Conservation (phyloP, 1,140 invertebrate genomes). For the Drosophila truncata region DNA sequence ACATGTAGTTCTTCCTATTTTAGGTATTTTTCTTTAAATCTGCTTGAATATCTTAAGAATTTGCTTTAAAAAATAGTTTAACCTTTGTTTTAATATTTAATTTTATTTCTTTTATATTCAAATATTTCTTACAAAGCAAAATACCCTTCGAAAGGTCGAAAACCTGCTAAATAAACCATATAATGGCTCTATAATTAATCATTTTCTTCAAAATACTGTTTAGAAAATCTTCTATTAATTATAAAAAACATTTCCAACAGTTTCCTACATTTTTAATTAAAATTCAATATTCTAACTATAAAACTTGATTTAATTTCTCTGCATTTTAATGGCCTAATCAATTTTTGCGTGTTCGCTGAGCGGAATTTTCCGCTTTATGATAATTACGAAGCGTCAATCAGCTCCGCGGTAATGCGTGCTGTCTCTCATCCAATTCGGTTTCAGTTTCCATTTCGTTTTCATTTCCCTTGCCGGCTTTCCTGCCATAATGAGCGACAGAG, state of each 20-base stretch:
- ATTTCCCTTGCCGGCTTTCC: slow-evolving; percentile 40
- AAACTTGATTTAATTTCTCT: slow-evolving; percentile 18
- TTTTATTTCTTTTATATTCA: no score
- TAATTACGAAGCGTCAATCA: slow-evolving; percentile 70
- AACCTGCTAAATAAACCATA: no score
- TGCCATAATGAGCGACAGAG: slow-evolving; percentile 27
- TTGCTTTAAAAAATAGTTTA: no score
- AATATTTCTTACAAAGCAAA: no score
- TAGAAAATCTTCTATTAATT: background rate
- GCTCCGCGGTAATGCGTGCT: slow-evolving; percentile 41
- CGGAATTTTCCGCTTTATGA: slow-evolving; percentile 73
- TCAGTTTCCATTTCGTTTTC: slow-evolving; percentile 53
- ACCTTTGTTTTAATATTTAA: no score
- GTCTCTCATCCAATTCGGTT: slow-evolving; percentile 35
- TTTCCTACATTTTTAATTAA: background rate
- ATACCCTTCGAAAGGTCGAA: no score
- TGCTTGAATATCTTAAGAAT: no score
- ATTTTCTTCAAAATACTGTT: background rate
- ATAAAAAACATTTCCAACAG: background rate
- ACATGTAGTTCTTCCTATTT: no score
- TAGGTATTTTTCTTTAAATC: no score
- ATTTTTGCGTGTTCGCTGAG: slow-evolving; percentile 30
- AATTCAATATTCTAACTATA: background rate
- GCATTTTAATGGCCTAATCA: slow-evolving; percentile 37
- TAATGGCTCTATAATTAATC: background rate